These are phyloP conservation scores for Myotis planiceps DNA, from an alignment of 2,797 vertebrate species.

Conservation along the genomic window DNA sequence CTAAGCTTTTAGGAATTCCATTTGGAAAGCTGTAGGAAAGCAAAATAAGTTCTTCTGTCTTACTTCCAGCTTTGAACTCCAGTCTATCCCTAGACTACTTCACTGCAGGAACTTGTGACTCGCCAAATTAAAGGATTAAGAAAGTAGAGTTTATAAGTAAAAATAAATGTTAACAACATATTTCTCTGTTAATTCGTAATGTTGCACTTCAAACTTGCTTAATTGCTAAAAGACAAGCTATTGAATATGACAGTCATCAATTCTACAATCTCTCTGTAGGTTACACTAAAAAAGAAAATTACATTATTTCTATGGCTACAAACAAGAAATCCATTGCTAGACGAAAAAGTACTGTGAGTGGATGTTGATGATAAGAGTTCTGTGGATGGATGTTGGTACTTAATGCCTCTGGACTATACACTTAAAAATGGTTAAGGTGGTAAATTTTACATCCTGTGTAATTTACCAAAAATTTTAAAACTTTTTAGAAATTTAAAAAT, in stretches of 20 bases:
- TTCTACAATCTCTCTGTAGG: not conserved
- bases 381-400: not conserved
- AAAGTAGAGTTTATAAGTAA: not conserved
- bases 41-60: not conserved
- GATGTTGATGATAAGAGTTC: not conserved
- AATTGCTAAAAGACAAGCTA: not conserved
- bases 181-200: slow-evolving; percentile 40
- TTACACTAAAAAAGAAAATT: not conserved
- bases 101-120: not conserved
- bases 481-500: not conserved
- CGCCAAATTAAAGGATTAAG: not conserved
- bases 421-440: not conserved
- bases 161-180: slow-evolving; percentile 31
- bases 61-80: not conserved
- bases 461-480: not conserved
- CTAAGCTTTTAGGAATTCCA: not conserved
- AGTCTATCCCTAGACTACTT: not conserved
- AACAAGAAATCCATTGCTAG: not conserved
- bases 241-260: not conserved
- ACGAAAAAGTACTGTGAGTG: not conserved
- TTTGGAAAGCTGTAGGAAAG: not conserved
- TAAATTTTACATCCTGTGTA: not conserved
- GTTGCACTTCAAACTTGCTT: not conserved
- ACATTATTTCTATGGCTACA: not conserved
- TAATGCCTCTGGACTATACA: not conserved